These are phyloP conservation scores for Drosophila anomalata DNA, from an alignment of 2,888 invertebrate species.

Conservation along the genomic window DNA sequence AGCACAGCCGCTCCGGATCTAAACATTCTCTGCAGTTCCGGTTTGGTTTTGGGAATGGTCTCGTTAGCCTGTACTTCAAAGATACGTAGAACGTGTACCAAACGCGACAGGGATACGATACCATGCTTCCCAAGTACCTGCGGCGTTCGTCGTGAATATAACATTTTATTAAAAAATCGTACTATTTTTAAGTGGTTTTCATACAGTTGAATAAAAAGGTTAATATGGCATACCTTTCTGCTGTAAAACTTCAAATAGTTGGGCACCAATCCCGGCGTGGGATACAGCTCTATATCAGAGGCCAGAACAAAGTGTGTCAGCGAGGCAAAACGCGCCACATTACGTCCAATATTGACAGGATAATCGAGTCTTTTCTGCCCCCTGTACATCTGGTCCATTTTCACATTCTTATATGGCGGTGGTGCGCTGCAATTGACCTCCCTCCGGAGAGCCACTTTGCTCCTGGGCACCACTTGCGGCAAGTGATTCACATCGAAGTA, in stretches of 20 bases:
- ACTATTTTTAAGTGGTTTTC: no score
- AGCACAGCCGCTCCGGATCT: slow-evolving; percentile 27
- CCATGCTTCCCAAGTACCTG: not conserved
- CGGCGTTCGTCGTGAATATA: not conserved
- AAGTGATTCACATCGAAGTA: slow-evolving; percentile 86
- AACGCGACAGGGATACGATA: not conserved
- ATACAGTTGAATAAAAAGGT: not conserved
- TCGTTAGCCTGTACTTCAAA: slow-evolving; percentile 56
- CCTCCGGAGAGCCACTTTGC: slow-evolving; percentile 40
- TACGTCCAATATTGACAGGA: slow-evolving; percentile 93
- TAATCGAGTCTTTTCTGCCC: slow-evolving; percentile 88
- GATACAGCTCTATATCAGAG: slow-evolving; percentile 94
- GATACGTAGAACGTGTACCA: slow-evolving; percentile 62
- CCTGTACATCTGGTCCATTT: slow-evolving; percentile 82
- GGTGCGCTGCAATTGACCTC: slow-evolving; percentile 47
- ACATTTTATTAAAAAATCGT: not conserved
- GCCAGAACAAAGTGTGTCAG: slow-evolving; percentile 91
- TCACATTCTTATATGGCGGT: slow-evolving; percentile 50
- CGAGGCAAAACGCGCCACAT: slow-evolving; percentile 91
- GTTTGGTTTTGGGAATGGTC: slow-evolving; percentile 59
- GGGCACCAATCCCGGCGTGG: slow-evolving; percentile 89
- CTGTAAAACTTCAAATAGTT: slow-evolving; percentile 91
- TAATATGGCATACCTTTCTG: slow-evolving; percentile 62
- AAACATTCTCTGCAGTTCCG: slow-evolving; percentile 54
- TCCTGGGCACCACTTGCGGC: slow-evolving; percentile 81